phyloP scores from a whole-genome alignment of 2,797 vertebrate genomes.

The Malacoraja senta region DNA sequence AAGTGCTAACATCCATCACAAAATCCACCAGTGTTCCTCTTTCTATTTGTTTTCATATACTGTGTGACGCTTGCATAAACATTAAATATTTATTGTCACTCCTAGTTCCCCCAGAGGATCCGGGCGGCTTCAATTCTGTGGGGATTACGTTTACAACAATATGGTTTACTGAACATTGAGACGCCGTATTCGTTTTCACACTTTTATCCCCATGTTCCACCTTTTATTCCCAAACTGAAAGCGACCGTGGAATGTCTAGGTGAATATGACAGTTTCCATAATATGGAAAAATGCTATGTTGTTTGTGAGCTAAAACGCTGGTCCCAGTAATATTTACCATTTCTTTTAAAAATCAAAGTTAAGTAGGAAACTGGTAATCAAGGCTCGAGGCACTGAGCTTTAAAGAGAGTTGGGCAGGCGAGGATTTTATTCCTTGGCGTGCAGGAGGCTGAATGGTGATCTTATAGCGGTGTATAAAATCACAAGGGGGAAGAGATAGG shows the following conservation, averaged over 20 bases:
- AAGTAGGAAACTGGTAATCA: no score
- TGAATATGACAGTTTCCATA: no score
- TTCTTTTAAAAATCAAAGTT: not conserved
- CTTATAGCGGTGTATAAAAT: no score
- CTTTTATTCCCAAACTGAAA: not conserved
- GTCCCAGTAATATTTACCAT: slow-evolving; percentile 13
- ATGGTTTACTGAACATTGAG: not conserved
- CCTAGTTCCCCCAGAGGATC: not conserved
- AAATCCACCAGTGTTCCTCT: not conserved
- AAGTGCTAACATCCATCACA: not conserved
- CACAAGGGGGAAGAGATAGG: no score
- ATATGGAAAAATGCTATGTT: not conserved
- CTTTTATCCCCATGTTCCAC: not conserved
- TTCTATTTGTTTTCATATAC: not conserved
- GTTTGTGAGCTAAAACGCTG: not conserved
- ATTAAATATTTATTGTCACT: not conserved
- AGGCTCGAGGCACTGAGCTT: no score
- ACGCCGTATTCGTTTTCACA: not conserved
- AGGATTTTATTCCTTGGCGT: no score
- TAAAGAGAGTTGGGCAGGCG: no score
- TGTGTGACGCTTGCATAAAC: not conserved
- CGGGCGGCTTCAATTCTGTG: not conserved
- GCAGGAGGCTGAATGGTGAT: no score
- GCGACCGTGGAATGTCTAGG: not conserved
- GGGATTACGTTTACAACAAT: not conserved